These are phyloP conservation scores for Acipenser transmontanus DNA, from an alignment of 2,797 vertebrate genomes.

Conservation along the genomic window DNA sequence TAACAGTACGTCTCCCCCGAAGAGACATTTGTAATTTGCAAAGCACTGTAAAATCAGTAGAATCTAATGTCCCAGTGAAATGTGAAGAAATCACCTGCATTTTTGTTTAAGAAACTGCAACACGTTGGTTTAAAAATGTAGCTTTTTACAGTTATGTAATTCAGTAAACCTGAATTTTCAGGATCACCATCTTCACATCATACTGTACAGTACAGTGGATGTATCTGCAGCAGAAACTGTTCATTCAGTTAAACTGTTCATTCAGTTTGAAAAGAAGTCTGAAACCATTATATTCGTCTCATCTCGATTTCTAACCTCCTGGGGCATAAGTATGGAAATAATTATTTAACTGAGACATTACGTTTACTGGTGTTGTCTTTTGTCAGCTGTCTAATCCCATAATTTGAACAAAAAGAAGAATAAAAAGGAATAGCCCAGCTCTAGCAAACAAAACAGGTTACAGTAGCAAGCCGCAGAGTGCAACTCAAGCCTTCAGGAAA, in stretches of 20 bases:
- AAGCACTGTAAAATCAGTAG: too few species aligned
- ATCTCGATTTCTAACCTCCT: not conserved
- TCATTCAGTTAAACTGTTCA: too few species aligned
- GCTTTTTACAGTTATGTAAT: not conserved
- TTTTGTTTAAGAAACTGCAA: too few species aligned
- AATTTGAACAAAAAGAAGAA: not conserved
- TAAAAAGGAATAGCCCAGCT: not conserved
- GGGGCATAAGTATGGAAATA: not conserved
- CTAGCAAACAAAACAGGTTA: not conserved
- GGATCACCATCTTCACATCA: not conserved
- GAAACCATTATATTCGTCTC: not conserved
- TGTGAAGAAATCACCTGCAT: too few species aligned
- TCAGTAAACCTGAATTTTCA: not conserved
- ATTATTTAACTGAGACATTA: slow-evolving; percentile 7
- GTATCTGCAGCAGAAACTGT: not conserved
- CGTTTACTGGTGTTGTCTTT: not conserved
- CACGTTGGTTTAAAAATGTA: too few species aligned
- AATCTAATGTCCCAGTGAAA: too few species aligned
- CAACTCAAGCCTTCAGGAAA: not conserved
- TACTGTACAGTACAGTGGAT: not conserved
- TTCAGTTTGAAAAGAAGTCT: not conserved
- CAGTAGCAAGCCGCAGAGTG: not conserved
- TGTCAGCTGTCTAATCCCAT: slow-evolving; percentile 1
- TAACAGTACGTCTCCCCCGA: too few species aligned
- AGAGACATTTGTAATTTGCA: too few species aligned